Conservation (phyloP, 2,888 invertebrate species). For the Prenolepis imparis region DNA sequence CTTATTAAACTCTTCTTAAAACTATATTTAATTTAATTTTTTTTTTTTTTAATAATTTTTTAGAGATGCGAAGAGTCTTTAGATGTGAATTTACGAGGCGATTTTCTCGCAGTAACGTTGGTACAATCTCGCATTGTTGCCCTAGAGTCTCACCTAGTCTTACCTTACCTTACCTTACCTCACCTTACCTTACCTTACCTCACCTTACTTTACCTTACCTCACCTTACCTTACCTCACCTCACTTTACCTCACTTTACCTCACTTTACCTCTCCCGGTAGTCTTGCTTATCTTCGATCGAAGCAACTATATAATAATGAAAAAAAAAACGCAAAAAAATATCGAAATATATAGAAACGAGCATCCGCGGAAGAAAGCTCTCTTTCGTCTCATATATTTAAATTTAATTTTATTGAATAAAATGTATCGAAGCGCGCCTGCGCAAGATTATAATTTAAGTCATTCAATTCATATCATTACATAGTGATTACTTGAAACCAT, state of each 20-base stretch:
- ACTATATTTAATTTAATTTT: not conserved
- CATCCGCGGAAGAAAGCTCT: not conserved
- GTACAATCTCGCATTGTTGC: conserved; percentile 23
- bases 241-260: no score
- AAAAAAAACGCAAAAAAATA: not conserved
- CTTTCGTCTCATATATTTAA: not conserved
- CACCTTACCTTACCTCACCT: conserved; percentile 33
- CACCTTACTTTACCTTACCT: no score
- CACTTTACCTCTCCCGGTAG: not conserved
- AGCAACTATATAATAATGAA: conserved; percentile 31
- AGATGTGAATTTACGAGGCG: not conserved
- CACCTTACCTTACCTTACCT: not conserved
- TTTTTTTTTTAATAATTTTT: not conserved
- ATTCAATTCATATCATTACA: not conserved
- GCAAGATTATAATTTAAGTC: not conserved
- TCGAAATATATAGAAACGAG: not conserved
- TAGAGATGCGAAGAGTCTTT: not conserved
- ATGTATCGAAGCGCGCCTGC: not conserved
- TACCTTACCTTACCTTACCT: conserved; percentile 32
- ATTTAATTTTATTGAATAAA: not conserved
- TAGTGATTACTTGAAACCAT: not conserved
- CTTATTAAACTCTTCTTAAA: not conserved
- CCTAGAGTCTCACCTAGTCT: conserved; percentile 40
- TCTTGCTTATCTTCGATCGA: conserved; percentile 48
- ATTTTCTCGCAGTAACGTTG: conserved; percentile 34